Evolutionary conservation across 53 echinoderm and acorn worm species (phyloP).

Genomic region (Mesocentrotus franciscanus): DNA sequence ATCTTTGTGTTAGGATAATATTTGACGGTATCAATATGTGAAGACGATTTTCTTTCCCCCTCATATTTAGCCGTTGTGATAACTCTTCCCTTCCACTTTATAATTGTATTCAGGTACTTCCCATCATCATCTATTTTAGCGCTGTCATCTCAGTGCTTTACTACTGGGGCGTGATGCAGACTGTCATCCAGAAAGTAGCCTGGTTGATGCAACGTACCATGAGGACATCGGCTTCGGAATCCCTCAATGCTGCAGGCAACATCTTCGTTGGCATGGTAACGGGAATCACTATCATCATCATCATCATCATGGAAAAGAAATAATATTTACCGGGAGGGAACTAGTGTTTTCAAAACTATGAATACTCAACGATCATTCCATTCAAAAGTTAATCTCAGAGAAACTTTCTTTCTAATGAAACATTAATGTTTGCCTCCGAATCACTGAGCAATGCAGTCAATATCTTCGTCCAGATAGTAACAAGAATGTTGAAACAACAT

Average conservation of each 20-base stretch:
- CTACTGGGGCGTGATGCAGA: slow-evolving; percentile 90
- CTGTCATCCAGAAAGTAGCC: slow-evolving; percentile 84
- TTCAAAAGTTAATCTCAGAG: background rate
- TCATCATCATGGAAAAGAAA: background rate
- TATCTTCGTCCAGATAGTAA: too few relatives aligned
- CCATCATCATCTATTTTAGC: slow-evolving; percentile 95
- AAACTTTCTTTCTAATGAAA: too few relatives aligned
- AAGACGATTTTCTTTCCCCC: too few relatives aligned
- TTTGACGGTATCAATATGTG: too few relatives aligned
- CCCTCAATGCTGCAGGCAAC: slow-evolving; percentile 93
- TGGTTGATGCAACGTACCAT: slow-evolving; percentile 95
- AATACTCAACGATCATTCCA: background rate
- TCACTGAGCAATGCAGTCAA: too few relatives aligned
- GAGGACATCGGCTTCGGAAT: slow-evolving; percentile 94
- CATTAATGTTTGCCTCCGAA: too few relatives aligned
- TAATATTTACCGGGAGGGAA: background rate
- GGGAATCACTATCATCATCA: background rate
- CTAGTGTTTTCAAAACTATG: background rate
- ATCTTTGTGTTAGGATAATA: too few relatives aligned
- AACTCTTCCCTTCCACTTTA: too few relatives aligned
- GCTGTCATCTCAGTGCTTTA: slow-evolving; percentile 89
- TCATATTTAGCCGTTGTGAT: background rate
- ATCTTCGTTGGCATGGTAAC: slow-evolving; percentile 94
- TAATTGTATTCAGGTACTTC: slow-evolving; percentile 78
- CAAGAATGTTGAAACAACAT: too few relatives aligned